Conservation (phyloP, 2,797 vertebrate genomes). For the Mustela erminea region DNA sequence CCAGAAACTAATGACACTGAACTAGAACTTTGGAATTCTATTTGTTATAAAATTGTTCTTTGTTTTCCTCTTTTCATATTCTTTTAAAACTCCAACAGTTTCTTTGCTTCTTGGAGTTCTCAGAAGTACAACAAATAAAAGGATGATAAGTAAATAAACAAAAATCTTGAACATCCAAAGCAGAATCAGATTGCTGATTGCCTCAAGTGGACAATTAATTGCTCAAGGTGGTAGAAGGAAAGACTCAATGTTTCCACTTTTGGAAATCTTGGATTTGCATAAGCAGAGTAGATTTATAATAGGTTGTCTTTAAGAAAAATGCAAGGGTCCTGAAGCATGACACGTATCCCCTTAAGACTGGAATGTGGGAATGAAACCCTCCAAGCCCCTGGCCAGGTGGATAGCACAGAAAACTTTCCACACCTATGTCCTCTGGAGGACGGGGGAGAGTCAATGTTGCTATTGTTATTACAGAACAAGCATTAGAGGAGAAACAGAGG, state of each 20-base stretch:
- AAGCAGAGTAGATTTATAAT: not conserved
- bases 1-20: not conserved
- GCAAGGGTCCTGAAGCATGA: not conserved
- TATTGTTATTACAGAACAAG: not conserved
- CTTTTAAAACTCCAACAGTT: not conserved
- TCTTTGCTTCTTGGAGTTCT: not conserved
- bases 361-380: not conserved
- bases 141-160: not conserved
- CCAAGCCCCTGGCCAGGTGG: not conserved
- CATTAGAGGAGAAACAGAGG: not conserved
- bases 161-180: not conserved
- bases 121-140: not conserved
- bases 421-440: not conserved
- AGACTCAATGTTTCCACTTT: not conserved
- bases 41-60: conserved; percentile 37
- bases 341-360: not conserved
- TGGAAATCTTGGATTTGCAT: not conserved
- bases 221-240: not conserved
- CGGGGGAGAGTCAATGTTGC: not conserved
- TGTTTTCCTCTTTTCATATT: not conserved
- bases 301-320: not conserved
- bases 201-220: not conserved
- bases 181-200: not conserved
- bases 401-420: not conserved
- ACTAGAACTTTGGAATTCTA: conserved; percentile 57